Evolutionary conservation across 2,797 vertebrate species (phyloP), one percentile per base, ranked within the genome.

Genomic region (Microhierax caerulescens): DNA sequence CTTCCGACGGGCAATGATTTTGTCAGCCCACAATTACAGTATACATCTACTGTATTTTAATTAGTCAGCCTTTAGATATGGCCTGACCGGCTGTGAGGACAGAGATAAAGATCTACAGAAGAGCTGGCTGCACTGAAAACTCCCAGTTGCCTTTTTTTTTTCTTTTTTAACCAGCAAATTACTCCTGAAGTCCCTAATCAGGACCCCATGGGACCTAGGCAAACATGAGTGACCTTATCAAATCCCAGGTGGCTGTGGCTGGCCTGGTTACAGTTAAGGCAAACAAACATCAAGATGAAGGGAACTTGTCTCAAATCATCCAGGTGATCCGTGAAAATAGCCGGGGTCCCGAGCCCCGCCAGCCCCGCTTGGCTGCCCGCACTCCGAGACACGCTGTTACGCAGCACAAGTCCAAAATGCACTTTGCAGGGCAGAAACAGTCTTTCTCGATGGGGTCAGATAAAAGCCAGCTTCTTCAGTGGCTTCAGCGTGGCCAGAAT

Each of bases 341-440:
- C 27, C 74, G 9, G 1, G 37, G 48, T 54, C 14, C 48, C 3
- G 37, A 64, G 24, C 32, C 56, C 56, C n/a, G 84, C 13, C 72
- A 57, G 30, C n/a, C 30, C 82, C 1, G 1, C 47, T 54, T 28
- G 15, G 54, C 56, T 93, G 57, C 36, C 39, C 70, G 72, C 68
- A 16, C 57, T 75, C 39, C n/a, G 39, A 50, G 48, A 16, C 5
- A 69, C 0, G 1, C 30, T 24, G 11, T 27, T 56, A 19, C 0
- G 21, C 43, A 59, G 19, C 8, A n/a, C 68, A 70, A 53, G 21
- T 36, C 45, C 77, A 61, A 95, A 84, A 75, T 13, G 28, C 0
- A 2, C 23, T 53, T 70, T 30, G 13, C 10, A 78, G 25, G 28
- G 23, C 48, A 87, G 57, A 78, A 53, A 30, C 3, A 73, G 22